Conservation (phyloP, 2,888 invertebrate genomes). For the Cheilosia vernalis region DNA sequence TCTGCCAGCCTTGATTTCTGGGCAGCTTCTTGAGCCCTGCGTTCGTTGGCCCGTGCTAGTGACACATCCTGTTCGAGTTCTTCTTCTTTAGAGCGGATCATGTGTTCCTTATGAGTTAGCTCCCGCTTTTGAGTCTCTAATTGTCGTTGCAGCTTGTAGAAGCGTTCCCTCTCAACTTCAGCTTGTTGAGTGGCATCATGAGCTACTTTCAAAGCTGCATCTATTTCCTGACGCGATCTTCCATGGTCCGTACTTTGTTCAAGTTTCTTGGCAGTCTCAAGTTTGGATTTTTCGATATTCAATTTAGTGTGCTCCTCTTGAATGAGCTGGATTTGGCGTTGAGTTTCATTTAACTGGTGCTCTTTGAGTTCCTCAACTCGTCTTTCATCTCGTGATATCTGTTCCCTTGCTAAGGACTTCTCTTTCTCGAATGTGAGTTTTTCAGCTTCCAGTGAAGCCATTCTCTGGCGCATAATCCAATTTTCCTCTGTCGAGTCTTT, state of each 20-base stretch:
- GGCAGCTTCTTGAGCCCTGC: slow-evolving; percentile 78
- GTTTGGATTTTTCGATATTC: slow-evolving; percentile 79
- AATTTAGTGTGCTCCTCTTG: slow-evolving; percentile 81
- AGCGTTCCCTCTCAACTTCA: slow-evolving; percentile 81
- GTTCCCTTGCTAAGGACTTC: slow-evolving; percentile 80
- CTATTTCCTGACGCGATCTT: slow-evolving; percentile 80
- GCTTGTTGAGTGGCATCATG: slow-evolving; percentile 82
- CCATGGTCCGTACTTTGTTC: slow-evolving; percentile 77
- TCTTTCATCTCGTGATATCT: slow-evolving; percentile 81
- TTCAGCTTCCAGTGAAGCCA: slow-evolving; percentile 82
- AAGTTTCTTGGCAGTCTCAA: slow-evolving; percentile 80
- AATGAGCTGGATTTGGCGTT: slow-evolving; percentile 79
- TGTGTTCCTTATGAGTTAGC: slow-evolving; percentile 80
- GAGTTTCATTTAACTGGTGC: slow-evolving; percentile 80
- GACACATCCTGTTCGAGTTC: slow-evolving; percentile 80
- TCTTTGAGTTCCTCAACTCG: slow-evolving; percentile 81
- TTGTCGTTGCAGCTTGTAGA: slow-evolving; percentile 80
- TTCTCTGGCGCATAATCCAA: slow-evolving; percentile 82
- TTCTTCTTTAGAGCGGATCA: slow-evolving; percentile 79
- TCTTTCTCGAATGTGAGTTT: slow-evolving; percentile 81
- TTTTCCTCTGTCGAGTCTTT: slow-evolving; percentile 82
- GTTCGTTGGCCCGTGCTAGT: slow-evolving; percentile 80
- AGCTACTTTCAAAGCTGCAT: slow-evolving; percentile 81
- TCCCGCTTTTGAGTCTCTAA: slow-evolving; percentile 81
- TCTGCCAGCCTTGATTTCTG: slow-evolving; percentile 79